phyloP scores from a whole-genome alignment of 2,113 vertebrate species.

The Apteryx owenii region DNA sequence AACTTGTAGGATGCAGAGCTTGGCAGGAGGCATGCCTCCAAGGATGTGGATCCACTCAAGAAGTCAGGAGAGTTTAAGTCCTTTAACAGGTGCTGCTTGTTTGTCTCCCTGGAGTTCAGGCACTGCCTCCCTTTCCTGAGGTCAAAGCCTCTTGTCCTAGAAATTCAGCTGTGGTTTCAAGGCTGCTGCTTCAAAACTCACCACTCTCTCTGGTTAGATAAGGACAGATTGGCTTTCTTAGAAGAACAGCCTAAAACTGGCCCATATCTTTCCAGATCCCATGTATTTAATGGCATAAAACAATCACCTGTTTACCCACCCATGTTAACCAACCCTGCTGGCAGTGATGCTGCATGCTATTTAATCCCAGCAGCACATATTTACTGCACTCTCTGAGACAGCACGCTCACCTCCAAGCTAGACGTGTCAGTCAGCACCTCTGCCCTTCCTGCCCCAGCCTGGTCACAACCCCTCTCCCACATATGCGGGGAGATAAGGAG shows the following conservation, averaged over 20 bases:
- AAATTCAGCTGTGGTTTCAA: neutral
- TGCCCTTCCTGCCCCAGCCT: neutral
- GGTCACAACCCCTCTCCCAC: neutral
- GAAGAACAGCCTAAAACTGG: neutral
- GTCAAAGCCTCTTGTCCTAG: slow-evolving; percentile 3
- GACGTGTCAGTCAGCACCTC: neutral
- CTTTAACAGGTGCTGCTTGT: neutral
- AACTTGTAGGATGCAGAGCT: neutral
- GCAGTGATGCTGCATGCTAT: neutral
- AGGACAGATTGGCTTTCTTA: neutral
- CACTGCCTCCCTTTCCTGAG: neutral
- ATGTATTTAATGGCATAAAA: neutral
- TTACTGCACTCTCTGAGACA: neutral
- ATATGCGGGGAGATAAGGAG: rapidly evolving
- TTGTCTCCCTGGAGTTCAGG: neutral
- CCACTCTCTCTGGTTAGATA: neutral
- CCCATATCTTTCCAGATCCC: neutral
- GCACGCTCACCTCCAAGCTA: neutral
- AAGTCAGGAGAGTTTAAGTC: neutral
- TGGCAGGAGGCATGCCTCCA: neutral
- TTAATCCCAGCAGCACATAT: neutral
- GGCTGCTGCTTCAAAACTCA: neutral
- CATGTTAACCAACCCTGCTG: neutral
- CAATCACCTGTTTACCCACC: slow-evolving; percentile 43
- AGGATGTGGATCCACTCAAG: neutral